Evolutionary conservation across 2,113 vertebrate genomes (phyloP), one percentile per base, ranked within the genome.

Genomic region (Saimiri boliviensis): DNA sequence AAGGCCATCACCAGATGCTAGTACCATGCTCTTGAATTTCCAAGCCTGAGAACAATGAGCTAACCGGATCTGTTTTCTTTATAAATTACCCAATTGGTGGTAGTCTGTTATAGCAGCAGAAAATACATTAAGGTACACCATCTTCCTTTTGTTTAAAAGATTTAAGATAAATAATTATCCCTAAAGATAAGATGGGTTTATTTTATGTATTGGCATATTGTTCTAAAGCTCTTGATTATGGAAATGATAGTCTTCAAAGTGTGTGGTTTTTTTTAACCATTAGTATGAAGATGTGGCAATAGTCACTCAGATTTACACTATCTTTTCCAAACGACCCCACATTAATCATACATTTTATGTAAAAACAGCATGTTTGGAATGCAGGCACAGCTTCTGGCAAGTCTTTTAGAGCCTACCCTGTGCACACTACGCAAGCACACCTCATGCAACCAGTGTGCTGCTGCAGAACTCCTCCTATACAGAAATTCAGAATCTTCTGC

Each of bases 181-280:
- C 56, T 66, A 79, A 93, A 86, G 52, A 68, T 89, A 35, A 92
- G 40, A 73, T 90, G 10, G 0, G 23, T 37, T 89, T 82, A 27
- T 81, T 70, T 37, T 58, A 25, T 74, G 42, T 86, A 37, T 37
- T 73, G 73, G 40, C 8, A 60, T 74, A 49, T 20, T 52, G 12
- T 47, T 79, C 83, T 73, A 56, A n/a, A 80, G 47, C 8, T 90
- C 68, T 89, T 95, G 25, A 89, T 95, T 90, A 84, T 90, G 7
- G 5, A 96, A 89, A 27, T 83, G 52, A 82, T 86, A 42, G 14
- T 70, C 17, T 52, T 13, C 47, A 83, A 83, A 92, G 25, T 25
- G 25, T 25, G 25, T 79, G 40, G 63, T 42, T 60, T 30, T 32
- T 32, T 54, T 77, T 82, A 37, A 70, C 1, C 10, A 60, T 11